Percentiles rank a stretch among this genome's conserved stretches.
phyloP scores from a whole-genome alignment of 2,888 invertebrate species.

The Steinernema scapterisci region DNA sequence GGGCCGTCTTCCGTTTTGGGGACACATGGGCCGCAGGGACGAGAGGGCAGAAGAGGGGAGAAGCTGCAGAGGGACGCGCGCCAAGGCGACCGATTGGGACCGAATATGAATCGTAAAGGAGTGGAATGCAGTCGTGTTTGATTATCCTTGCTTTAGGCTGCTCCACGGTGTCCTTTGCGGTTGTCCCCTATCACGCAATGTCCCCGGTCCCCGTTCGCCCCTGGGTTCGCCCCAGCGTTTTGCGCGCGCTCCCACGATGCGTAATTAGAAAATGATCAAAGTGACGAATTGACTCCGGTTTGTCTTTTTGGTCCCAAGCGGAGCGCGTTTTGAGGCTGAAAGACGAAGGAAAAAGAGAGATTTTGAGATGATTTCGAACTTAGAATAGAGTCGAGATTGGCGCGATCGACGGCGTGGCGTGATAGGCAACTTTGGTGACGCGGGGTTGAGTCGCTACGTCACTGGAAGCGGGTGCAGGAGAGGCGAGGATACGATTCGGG shows the following conservation, averaged over 20 bases:
- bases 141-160: slow-evolving; percentile 21
- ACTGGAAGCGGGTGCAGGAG: too few relatives aligned
- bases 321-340: too few relatives aligned
- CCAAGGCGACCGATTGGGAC: background rate
- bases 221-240: too few relatives aligned
- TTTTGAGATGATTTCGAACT: too few relatives aligned
- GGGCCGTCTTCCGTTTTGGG: background rate
- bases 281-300: slow-evolving; percentile 6
- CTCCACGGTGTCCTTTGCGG: slow-evolving; percentile 26
- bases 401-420: too few relatives aligned
- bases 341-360: too few relatives aligned
- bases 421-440: too few relatives aligned
- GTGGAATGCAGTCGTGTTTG: slow-evolving; percentile 14
- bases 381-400: too few relatives aligned
- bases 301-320: too few relatives aligned
- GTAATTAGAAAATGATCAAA: slow-evolving; percentile 24
- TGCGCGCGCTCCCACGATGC: background rate
- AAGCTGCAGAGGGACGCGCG: background rate
- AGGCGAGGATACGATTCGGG: too few relatives aligned
- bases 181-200: slow-evolving; percentile 29
- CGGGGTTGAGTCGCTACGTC: too few relatives aligned
- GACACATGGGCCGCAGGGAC: too few relatives aligned
- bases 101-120: slow-evolving; percentile 30
- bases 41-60: background rate
- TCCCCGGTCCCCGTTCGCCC: background rate